A percentile compares a stretch with the other conserved stretches of the same genome.
Evolutionary conservation across 1,140 invertebrate genomes (phyloP).

Genomic region (Battus philenor): DNA sequence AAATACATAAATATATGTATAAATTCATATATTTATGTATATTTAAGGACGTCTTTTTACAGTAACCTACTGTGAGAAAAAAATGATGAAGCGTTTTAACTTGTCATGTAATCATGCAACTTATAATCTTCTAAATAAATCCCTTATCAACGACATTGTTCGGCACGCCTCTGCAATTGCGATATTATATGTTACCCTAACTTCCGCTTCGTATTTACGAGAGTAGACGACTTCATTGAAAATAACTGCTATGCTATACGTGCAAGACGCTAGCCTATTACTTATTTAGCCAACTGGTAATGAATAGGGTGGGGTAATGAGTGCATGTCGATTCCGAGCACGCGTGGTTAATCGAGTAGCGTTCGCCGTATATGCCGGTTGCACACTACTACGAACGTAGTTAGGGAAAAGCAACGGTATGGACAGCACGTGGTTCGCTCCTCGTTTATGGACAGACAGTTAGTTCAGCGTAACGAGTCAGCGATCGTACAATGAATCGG

Average conservation of each 20-base stretch:
- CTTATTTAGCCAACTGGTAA: constrained; percentile 50
- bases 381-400: constrained; percentile 2
- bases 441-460: constrained; percentile 33
- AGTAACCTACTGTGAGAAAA: no score
- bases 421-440: constrained; percentile 29
- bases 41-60: no score
- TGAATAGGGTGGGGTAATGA: constrained; percentile 60
- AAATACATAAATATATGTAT: no score
- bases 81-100: not conserved
- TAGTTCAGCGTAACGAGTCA: constrained; percentile 26
- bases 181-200: not conserved
- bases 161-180: not conserved
- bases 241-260: constrained; percentile 45
- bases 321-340: constrained; percentile 55
- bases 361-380: constrained; percentile 20
- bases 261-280: constrained; percentile 42
- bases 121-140: not conserved
- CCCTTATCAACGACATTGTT: not conserved
- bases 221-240: constrained; percentile 39
- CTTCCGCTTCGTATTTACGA: constrained; percentile 11
- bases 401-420: constrained; percentile 21
- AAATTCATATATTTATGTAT: no score
- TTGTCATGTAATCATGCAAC: not conserved
- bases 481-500: constrained; percentile 15
- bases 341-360: constrained; percentile 54